Evolutionary conservation across 2,888 invertebrate species (phyloP).

Genomic region (Stenichneumon culpator): DNA sequence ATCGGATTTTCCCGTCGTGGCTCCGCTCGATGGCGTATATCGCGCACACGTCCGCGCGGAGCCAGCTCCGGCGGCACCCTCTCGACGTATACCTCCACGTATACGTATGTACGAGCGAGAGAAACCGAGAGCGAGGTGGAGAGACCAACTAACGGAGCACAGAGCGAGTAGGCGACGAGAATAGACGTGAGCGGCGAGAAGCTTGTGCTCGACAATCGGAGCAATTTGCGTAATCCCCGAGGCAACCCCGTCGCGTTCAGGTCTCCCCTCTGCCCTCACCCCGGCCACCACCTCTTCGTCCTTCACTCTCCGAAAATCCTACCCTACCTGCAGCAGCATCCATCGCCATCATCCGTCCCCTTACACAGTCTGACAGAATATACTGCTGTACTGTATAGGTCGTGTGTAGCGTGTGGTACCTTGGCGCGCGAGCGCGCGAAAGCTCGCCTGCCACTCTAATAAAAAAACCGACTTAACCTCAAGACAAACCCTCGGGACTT

Average conservation of each 20-base stretch:
- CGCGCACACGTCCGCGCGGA: conserved; percentile 20
- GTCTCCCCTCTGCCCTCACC: conserved; percentile 43
- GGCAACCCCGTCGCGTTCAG: conserved; percentile 65
- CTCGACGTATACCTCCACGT: conserved; percentile 21
- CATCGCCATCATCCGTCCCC: conserved; percentile 66
- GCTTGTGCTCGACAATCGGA: conserved; percentile 69
- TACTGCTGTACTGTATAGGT: conserved; percentile 29
- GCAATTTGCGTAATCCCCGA: conserved; percentile 77
- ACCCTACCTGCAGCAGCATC: conserved; percentile 61
- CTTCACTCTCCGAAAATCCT: conserved; percentile 63
- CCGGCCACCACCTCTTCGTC: conserved; percentile 54
- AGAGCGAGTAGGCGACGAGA: conserved; percentile 61
- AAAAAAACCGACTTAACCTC: conserved; percentile 65
- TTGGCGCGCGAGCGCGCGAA: conserved; percentile 2
- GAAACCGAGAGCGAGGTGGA: not conserved
- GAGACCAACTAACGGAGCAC: conserved; percentile 36
- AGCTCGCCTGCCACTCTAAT: conserved; percentile 55
- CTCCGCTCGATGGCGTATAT: conserved; percentile 27
- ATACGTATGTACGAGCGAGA: conserved; percentile 8
- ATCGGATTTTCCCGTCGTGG: conserved; percentile 56
- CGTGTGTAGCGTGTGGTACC: not conserved
- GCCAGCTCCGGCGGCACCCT: conserved; percentile 12
- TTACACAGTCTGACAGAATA: conserved; percentile 54
- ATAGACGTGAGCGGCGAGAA: conserved; percentile 63
- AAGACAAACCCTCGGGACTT: conserved; percentile 63